Conservation (phyloP, 2,113 vertebrate genomes). For the Oryctolagus cuniculus region DNA sequence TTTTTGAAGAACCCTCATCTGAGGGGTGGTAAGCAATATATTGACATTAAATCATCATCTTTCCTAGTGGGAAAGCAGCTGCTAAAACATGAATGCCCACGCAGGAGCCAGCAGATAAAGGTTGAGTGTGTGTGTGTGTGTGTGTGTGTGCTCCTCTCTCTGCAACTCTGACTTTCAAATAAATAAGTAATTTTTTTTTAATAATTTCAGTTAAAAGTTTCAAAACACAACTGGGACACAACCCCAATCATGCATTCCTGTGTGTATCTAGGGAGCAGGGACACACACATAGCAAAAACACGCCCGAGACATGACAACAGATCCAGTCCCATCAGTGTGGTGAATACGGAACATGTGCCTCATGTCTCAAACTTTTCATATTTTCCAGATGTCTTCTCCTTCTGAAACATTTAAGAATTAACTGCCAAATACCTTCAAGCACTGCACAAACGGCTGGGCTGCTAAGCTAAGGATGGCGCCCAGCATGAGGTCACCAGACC, state of each 20-base stretch:
- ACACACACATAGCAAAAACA: fast-evolving
- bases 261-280: fast-evolving
- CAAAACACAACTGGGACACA: background rate
- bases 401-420: background rate
- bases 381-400: background rate
- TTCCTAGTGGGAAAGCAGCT: background rate
- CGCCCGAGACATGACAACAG: background rate
- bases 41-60: background rate
- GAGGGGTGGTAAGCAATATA: background rate
- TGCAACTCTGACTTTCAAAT: too few relatives aligned
- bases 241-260: background rate
- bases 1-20: too few relatives aligned
- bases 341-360: background rate
- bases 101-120: too few relatives aligned
- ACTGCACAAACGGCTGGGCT: background rate
- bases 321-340: background rate
- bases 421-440: background rate
- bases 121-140: too few relatives aligned
- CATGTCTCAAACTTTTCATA: background rate
- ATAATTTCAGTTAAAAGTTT: background rate
- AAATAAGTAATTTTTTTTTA: too few relatives aligned
- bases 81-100: background rate
- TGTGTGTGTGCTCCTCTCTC: too few relatives aligned
- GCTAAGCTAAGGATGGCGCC: fast-evolving
- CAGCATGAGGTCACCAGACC: background rate